Base-by-base conservation (phyloP, 2,888 invertebrate genomes). In the Xanthorhoe spadicearia region DNA sequence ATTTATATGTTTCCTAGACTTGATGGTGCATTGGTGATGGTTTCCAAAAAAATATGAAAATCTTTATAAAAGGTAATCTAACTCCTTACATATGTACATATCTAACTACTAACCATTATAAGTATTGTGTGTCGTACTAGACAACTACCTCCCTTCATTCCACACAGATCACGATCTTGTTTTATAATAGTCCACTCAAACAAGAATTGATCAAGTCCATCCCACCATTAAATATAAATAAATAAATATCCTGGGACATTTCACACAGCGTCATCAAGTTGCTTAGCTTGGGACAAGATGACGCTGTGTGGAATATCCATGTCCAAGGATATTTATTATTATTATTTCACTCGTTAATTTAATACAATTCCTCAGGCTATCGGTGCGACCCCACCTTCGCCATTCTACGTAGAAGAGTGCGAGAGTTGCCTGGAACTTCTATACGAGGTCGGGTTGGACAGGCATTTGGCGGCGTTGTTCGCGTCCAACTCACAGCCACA, bases 321-420 rank as follows among this genome's bases (percentile, higher is more conserved):
- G n/a, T n/a, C n/a, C n/a, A n/a, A n/a, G n/a, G n/a, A n/a, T n/a
- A n/a, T n/a, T n/a, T n/a, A n/a, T n/a, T n/a, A n/a, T n/a, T n/a
- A n/a, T n/a, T n/a, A n/a, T n/a, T n/a, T n/a, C n/a, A n/a, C n/a
- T n/a, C n/a, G n/a, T 35, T 6, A 35, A 35, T 8, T 43, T 43
- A 43, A 52, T n/a, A n/a, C n/a, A 13, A 51, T 8, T 57, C 84
- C 84, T 1, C 84, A 95, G 93, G 89, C 94, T 61, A 90, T 94
- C 49, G 95, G 94, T 17, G 89, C 94, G 53, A 94, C 94, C 43
- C 95, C 95, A 0, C 97, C 97, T 0, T 96, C 97, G 67, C 95
- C 96, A 0, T 97, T 97, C 86, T 97, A 97, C 78, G 97, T 98
- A 0, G 97, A 98, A 88, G 98, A 98, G 86, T 98, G 97, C 58